Percentiles rank a stretch among this genome's conserved stretches.
phyloP scores from a whole-genome alignment of 1,140 invertebrate genomes.

The Plectrocnemia conspersa region DNA sequence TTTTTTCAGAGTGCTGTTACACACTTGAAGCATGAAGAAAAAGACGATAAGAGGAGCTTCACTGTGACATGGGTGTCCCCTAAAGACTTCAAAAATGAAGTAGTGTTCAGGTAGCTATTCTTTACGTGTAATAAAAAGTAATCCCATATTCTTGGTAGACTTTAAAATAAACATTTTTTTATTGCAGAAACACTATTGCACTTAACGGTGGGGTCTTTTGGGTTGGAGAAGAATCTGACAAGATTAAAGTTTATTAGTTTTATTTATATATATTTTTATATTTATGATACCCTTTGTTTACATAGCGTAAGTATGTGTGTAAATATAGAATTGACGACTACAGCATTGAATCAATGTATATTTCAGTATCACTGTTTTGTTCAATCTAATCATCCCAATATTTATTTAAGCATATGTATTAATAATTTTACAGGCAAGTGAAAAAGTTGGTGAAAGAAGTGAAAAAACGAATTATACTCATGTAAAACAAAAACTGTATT shows the following conservation, averaged over 20 bases:
- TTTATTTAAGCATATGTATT: too few species aligned
- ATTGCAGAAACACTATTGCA: slow-evolving; percentile 48
- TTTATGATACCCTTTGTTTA: background rate
- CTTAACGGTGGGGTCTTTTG: slow-evolving; percentile 47
- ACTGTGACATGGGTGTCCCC: slow-evolving; percentile 46
- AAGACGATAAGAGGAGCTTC: slow-evolving; percentile 43
- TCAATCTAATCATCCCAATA: too few species aligned
- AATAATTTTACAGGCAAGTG: too few species aligned
- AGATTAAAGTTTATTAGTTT: slow-evolving; percentile 28
- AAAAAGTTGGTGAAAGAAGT: too few species aligned
- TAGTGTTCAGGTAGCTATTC: slow-evolving; percentile 44
- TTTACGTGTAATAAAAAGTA: background rate
- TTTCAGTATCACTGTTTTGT: too few species aligned
- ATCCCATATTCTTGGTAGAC: background rate
- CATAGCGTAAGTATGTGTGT: background rate
- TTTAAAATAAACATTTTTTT: slow-evolving; percentile 30
- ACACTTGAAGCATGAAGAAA: slow-evolving; percentile 46
- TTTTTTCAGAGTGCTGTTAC: slow-evolving; percentile 45
- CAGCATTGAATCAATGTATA: too few species aligned
- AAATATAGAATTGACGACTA: too few species aligned
- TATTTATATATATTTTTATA: slow-evolving; percentile 5
- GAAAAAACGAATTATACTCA: too few species aligned
- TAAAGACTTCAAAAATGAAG: slow-evolving; percentile 41
- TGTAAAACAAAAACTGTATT: too few species aligned
- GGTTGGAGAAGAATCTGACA: slow-evolving; percentile 46